A percentile compares a stretch with the other conserved stretches of the same genome.
Conservation (phyloP, 2,888 invertebrate genomes). For the Drosophila suboccidentalis region DNA sequence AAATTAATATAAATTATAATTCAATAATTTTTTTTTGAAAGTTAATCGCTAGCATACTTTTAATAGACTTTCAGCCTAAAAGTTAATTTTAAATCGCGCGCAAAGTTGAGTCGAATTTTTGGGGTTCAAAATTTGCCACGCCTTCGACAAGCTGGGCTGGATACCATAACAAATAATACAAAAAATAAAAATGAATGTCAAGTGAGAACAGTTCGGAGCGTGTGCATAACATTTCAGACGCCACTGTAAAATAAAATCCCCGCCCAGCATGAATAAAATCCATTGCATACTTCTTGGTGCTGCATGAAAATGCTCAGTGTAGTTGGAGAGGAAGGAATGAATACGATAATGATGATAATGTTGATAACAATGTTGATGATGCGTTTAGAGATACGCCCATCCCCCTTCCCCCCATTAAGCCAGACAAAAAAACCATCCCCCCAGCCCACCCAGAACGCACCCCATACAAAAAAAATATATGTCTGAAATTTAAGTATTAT, state of each 20-base stretch:
- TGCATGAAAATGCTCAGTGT: conserved; percentile 39
- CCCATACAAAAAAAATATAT: conserved; percentile 35
- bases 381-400: conserved; percentile 16
- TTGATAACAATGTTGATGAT: conserved; percentile 7
- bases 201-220: background rate
- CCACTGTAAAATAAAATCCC: conserved; percentile 28
- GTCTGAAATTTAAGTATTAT: conserved; percentile 62
- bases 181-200: background rate
- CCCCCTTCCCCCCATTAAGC: conserved; percentile 11
- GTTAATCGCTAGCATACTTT: background rate
- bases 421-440: conserved; percentile 25
- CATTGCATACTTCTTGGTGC: conserved; percentile 53
- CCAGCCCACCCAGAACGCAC: conserved; percentile 49
- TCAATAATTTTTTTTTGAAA: background rate
- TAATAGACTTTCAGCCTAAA: background rate
- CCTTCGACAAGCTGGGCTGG: conserved; percentile 9
- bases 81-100: conserved; percentile 4
- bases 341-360: background rate
- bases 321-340: background rate
- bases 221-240: conserved; percentile 22
- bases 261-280: conserved; percentile 4
- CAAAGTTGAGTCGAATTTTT: background rate
- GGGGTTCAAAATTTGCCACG: conserved; percentile 8
- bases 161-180: background rate
- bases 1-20: background rate